Evolutionary conservation across 2,797 vertebrate species (phyloP), one percentile per base, ranked within the genome.

Genomic region (Sciurus carolinensis): DNA sequence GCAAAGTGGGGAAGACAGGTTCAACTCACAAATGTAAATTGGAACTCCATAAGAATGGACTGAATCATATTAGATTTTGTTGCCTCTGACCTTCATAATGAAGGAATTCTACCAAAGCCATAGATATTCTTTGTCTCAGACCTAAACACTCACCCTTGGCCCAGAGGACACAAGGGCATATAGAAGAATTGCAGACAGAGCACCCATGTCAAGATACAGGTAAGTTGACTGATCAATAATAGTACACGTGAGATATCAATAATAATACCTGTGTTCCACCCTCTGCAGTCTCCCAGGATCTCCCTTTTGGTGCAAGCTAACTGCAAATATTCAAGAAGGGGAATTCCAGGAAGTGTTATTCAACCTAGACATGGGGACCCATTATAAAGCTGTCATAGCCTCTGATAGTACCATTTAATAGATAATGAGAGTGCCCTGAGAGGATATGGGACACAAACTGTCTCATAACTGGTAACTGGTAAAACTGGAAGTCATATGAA

Each of bases 311-410:
- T 20, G 18, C 1, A 69, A 26, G 2, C 33, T 67, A 82, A 67
- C 22, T 36, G 50, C 26, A 91, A 82, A 82, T 24, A 67, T 24
- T 11, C 18, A 50, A 59, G 17, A 71, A 80, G 30, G 24, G 20
- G 64, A 88, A 85, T 93, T 95, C 57, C 83, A 52, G 24, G 71
- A 87, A 92, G 36, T 39, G 1, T 14, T 66, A 13, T 77, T 83
- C 47, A 54, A 5, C 28, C 44, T 67, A 44, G 50, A 9, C 6
- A 59, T 5, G 1, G 33, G 18, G 50, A 28, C 26, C 13, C 14
- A 80, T 81, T 75, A 12, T 44, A 44, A 86, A 96, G 52, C 20
- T 59, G 39, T 64, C 52, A 69, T 8, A 75, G 8, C 36, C 22
- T 52, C 20, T 47, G 11, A 77, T 80, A 44, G 3, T 33, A 30